These are phyloP conservation scores for Gnatocerus cornutus DNA, from an alignment of 2,888 invertebrate genomes.

Conservation along the genomic window DNA sequence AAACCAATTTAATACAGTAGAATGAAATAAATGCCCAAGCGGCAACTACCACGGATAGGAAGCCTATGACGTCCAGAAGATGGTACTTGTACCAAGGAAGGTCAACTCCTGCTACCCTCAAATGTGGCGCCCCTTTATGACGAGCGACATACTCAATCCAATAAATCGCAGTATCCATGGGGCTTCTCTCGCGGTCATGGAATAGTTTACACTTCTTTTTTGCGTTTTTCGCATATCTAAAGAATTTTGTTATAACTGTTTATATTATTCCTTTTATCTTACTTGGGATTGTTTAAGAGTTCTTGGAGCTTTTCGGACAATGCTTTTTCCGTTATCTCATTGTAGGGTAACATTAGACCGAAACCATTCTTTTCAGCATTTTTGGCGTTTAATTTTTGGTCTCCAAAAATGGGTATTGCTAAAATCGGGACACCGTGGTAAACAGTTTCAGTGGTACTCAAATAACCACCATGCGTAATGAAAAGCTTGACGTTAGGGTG, in stretches of 20 bases:
- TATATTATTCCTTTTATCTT: background rate
- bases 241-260: background rate
- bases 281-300: constrained; percentile 38
- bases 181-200: constrained; percentile 48
- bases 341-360: constrained; percentile 25
- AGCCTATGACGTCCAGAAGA: constrained; percentile 45
- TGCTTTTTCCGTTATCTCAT: constrained; percentile 18
- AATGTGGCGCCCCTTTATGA: constrained; percentile 42
- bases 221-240: constrained; percentile 30
- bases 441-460: constrained; percentile 36
- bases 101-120: constrained; percentile 48
- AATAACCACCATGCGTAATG: constrained; percentile 42
- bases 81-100: constrained; percentile 52
- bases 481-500: constrained; percentile 43
- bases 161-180: constrained; percentile 52
- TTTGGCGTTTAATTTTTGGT: constrained; percentile 38
- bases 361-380: constrained; percentile 8
- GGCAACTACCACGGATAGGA: background rate
- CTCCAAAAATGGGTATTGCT: constrained; percentile 44
- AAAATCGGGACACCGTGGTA: constrained; percentile 36
- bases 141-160: constrained; percentile 53
- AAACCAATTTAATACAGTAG: background rate
- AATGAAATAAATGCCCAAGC: background rate
- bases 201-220: constrained; percentile 40
- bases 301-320: constrained; percentile 27